Percentiles rank a stretch among this genome's conserved stretches.
Conservation (phyloP, 1,140 invertebrate genomes). For the Heliconius nattereri region DNA sequence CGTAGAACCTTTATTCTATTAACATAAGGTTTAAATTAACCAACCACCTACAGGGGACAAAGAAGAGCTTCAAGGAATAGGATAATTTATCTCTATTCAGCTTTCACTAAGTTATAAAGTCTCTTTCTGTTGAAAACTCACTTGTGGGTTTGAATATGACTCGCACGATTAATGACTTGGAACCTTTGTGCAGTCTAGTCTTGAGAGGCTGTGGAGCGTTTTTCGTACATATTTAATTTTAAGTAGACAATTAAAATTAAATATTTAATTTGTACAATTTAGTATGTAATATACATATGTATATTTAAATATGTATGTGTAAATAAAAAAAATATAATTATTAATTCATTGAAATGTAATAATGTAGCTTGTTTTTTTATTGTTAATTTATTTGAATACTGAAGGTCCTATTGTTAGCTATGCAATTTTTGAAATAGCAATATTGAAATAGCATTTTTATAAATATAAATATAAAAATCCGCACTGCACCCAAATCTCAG, state of each 20-base stretch:
- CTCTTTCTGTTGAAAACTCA: slow-evolving; percentile 1
- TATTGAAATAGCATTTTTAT: too few relatives aligned
- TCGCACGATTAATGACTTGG: not conserved
- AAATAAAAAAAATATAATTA: too few relatives aligned
- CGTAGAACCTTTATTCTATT: slow-evolving; percentile 23
- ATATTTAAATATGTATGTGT: too few relatives aligned
- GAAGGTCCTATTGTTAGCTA: too few relatives aligned
- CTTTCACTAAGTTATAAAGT: slow-evolving; percentile 19
- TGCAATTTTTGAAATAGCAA: too few relatives aligned
- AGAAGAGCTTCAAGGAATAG: slow-evolving; percentile 27
- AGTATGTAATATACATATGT: too few relatives aligned
- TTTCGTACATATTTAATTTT: not conserved
- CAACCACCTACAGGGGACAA: slow-evolving; percentile 21
- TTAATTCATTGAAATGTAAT: too few relatives aligned
- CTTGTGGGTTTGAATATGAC: not conserved
- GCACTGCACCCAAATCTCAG: slow-evolving; percentile 1
- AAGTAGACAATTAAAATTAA: too few relatives aligned
- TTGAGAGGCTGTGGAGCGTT: not conserved
- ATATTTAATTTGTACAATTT: too few relatives aligned
- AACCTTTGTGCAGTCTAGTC: not conserved
- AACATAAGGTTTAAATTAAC: slow-evolving; percentile 32
- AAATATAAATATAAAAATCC: not conserved
- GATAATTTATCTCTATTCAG: slow-evolving; percentile 13
- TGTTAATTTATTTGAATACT: too few relatives aligned
- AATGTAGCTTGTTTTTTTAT: too few relatives aligned